Conservation (phyloP, 37 sponge, comb jelly and placozoan genomes). For the Trichoplax adhaerens region DNA sequence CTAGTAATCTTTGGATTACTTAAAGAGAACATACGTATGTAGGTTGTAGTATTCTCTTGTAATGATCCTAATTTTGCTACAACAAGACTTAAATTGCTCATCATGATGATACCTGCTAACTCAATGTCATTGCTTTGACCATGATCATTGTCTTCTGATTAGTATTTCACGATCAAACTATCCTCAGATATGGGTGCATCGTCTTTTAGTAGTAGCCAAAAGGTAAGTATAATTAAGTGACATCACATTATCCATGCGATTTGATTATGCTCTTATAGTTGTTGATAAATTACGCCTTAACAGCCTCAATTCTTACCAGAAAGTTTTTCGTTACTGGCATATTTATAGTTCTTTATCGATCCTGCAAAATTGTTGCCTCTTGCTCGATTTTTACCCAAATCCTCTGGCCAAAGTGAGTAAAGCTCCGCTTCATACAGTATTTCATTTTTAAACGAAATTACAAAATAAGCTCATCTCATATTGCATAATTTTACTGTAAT, state of each 20-base stretch:
- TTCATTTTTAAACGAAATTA: not conserved
- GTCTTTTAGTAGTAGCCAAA: slow-evolving; percentile 59
- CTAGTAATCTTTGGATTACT: not conserved
- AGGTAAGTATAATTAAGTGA: slow-evolving; percentile 20
- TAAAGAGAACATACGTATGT: not conserved
- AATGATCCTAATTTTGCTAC: slow-evolving; percentile 7
- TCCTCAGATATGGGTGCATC: slow-evolving; percentile 59
- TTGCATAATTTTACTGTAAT: no score
- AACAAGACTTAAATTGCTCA: no score
- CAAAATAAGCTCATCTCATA: no score
- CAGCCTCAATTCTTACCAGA: not conserved
- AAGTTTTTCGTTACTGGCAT: not conserved
- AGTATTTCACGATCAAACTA: slow-evolving; percentile 80
- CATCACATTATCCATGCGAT: not conserved
- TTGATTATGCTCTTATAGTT: not conserved
- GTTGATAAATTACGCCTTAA: not conserved
- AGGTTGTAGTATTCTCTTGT: not conserved
- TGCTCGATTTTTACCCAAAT: slow-evolving; percentile 57
- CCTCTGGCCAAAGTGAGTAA: slow-evolving; percentile 18
- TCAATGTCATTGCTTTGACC: no score
- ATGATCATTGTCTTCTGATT: not conserved
- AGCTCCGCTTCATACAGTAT: not conserved
- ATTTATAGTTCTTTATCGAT: slow-evolving; percentile 62
- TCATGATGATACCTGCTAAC: no score
- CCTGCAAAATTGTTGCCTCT: slow-evolving; percentile 81